These are phyloP conservation scores for Enteromius unitaeniatus DNA, from an alignment of 2,797 vertebrate species.

Conservation along the genomic window DNA sequence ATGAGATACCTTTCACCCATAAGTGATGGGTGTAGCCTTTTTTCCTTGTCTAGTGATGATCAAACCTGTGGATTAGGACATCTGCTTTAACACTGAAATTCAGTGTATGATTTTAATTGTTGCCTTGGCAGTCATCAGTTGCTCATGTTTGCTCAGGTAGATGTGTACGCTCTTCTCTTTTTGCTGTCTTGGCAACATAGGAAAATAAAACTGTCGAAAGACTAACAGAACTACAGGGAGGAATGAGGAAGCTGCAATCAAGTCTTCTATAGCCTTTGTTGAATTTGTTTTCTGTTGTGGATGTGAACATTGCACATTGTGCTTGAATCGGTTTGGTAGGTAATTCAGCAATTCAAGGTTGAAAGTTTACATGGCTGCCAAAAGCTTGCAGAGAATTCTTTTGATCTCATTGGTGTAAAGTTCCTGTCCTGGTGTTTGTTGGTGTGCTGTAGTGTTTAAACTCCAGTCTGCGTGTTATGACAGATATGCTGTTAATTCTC, in stretches of 20 bases:
- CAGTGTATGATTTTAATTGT: conserved; percentile 1
- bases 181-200: conserved; percentile 19
- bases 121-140: not conserved
- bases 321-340: not conserved
- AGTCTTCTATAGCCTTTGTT: not conserved
- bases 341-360: not conserved
- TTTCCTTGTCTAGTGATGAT: not conserved
- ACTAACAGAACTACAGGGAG: not conserved
- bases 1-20: not conserved
- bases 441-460: conserved; percentile 10
- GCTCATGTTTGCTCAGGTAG: conserved; percentile 13
- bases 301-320: not conserved
- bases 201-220: conserved; percentile 11
- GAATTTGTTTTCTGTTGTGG: not conserved
- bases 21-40: not conserved
- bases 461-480: conserved; percentile 6
- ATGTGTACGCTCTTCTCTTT: conserved; percentile 9
- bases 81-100: not conserved
- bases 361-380: not conserved
- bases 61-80: conserved; percentile 3
- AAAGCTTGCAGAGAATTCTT: conserved; percentile 40
- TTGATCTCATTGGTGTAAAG: conserved; percentile 52
- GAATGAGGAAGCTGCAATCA: conserved; percentile 31
- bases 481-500: conserved; percentile 4
- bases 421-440: conserved; percentile 38